Percentiles rank a stretch among this genome's conserved stretches.
These are phyloP conservation scores for Trichopria drosophilae DNA, from an alignment of 2,888 invertebrate genomes.

Conservation along the genomic window DNA sequence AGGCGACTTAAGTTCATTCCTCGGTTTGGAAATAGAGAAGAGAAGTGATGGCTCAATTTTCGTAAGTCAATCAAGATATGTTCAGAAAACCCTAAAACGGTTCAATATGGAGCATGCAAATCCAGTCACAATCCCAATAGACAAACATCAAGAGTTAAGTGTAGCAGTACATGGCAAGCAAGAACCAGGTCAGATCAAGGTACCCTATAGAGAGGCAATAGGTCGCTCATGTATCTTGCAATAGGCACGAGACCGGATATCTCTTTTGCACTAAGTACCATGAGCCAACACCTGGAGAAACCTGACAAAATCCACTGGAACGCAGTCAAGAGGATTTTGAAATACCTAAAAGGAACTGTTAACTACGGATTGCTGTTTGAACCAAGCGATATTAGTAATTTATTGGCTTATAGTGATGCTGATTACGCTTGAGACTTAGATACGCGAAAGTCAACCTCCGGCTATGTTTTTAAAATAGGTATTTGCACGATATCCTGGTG, in stretches of 20 bases:
- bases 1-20: constrained; percentile 7
- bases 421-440: constrained; percentile 14
- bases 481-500: constrained; percentile 1
- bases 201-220: constrained; percentile 31
- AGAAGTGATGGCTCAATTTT: constrained; percentile 17
- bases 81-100: constrained; percentile 18
- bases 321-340: constrained; percentile 28
- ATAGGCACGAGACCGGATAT: constrained; percentile 34
- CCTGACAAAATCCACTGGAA: constrained; percentile 32
- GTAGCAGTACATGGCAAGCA: too few species aligned
- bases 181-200: too few species aligned
- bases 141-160: too few species aligned
- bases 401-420: constrained; percentile 27
- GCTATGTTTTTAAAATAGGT: constrained; percentile 3
- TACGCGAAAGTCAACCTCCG: constrained; percentile 7
- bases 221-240: constrained; percentile 33
- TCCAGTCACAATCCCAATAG: constrained; percentile 23
- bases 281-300: constrained; percentile 27
- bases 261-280: constrained; percentile 24
- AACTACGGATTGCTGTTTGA: constrained; percentile 21
- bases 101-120: constrained; percentile 29
- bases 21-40: constrained; percentile 25
- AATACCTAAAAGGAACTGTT: constrained; percentile 27
- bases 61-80: constrained; percentile 25
- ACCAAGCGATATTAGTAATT: neutral